phyloP scores from a whole-genome alignment of 2,113 vertebrate genomes.

The Rhinoderma darwinii region DNA sequence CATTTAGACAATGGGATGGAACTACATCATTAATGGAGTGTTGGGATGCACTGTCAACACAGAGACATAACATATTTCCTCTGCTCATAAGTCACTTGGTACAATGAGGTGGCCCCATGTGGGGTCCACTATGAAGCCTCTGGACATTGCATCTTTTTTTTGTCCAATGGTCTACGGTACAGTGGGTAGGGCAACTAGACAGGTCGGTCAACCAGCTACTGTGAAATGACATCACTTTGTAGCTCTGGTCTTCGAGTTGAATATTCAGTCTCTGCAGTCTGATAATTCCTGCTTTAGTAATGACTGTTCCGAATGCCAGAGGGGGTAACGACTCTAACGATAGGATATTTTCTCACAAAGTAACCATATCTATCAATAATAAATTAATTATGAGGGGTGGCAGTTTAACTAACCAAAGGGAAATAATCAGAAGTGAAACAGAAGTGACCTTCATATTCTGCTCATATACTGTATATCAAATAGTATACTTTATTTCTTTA shows the following conservation, averaged over 20 bases:
- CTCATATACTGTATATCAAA: background rate
- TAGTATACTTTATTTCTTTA: constrained; percentile 4
- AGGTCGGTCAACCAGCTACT: too few relatives aligned
- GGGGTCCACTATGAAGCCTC: too few relatives aligned
- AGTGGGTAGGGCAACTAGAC: too few relatives aligned
- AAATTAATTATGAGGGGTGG: background rate
- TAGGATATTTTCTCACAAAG: background rate
- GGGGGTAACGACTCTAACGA: background rate
- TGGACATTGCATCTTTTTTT: too few relatives aligned
- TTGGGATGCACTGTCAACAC: too few relatives aligned
- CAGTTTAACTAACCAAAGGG: background rate
- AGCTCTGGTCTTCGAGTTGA: background rate
- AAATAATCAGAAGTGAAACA: constrained; percentile 4
- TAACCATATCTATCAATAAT: background rate
- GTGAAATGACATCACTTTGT: too few relatives aligned
- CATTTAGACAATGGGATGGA: too few relatives aligned
- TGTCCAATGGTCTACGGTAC: too few relatives aligned
- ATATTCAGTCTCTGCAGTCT: background rate
- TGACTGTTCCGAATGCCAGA: background rate
- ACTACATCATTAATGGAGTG: too few relatives aligned
- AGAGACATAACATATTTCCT: too few relatives aligned
- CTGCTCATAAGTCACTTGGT: too few relatives aligned
- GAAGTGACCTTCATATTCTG: constrained; percentile 22
- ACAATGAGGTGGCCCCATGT: too few relatives aligned
- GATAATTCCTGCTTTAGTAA: background rate